Base-by-base conservation (phyloP, 1,140 invertebrate genomes). In the Galleria mellonella region DNA sequence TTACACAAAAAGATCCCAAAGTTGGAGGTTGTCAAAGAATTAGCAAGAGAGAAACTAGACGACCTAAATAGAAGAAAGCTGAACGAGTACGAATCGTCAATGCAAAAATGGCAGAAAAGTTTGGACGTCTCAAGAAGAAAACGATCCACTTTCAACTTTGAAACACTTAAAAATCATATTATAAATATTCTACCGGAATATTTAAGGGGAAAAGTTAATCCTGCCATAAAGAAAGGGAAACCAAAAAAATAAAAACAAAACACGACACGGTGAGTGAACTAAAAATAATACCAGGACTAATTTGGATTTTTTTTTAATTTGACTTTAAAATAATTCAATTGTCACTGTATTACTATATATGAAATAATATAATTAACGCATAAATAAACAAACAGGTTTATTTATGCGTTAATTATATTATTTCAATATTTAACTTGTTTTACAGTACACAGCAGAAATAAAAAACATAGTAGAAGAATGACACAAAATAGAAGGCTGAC, bases 101-200 rank as follows among this genome's bases (percentile, higher is more conserved):
- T 75, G 64, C 57, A 48, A 8, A 63, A 51, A 36, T 75, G 75
- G 72, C 68, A 75, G 32, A 53, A 59, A 1, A 65, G 63, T 33
- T 58, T 72, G 23, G 65, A 67, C 11, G 27, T 60, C 1, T 15
- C 36, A 1, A 60, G 69, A 47, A 47, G 33, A 0, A 82, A 62
- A 55, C 56, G 76, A 13, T 62, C 55, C 0, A 9, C 32, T 12
- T 47, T 39, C 13, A 39, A 38, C 13, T 54, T 59, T 9, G 15
- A 48, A 10, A 55, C 41, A n/a, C 42, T 63, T 11, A 32, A 51
- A 3, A 48, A 55, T 32, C 55, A 58, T 32, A 55, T 77, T 0
- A 82, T 73, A 44, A 66, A 65, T 44, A 73, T 82, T 1, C 54
- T 78, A 30, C 72, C 74, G 2, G 36, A 46, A 23, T 72, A 69